Conservation (phyloP, 1,140 invertebrate species). For the Theocolax elegans region DNA sequence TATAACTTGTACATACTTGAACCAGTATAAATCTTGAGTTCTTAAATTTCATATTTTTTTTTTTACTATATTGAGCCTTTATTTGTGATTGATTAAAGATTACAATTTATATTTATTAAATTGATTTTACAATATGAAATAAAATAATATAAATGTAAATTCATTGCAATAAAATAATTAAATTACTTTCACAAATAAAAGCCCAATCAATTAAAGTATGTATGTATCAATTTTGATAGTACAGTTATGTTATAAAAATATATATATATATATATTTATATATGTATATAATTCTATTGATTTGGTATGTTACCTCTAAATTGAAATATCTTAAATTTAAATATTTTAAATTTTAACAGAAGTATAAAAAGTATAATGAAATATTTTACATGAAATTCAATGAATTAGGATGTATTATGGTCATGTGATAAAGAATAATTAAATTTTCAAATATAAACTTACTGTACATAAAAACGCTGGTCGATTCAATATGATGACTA, state of each 20-base stretch:
- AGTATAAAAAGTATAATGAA: too few relatives aligned
- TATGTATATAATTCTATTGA: neutral
- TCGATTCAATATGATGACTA: neutral
- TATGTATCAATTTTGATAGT: neutral
- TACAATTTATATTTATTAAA: neutral
- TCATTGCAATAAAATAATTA: neutral
- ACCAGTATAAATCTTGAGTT: too few relatives aligned
- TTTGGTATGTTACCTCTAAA: neutral
- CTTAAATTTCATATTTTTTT: too few relatives aligned
- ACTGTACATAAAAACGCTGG: neutral
- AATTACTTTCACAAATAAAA: slow-evolving; percentile 5
- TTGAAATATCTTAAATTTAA: neutral
- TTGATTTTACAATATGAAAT: neutral
- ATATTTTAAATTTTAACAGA: neutral
- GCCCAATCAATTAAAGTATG: neutral
- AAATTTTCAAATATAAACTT: slow-evolving; percentile 1
- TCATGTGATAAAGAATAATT: neutral
- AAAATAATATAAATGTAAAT: neutral
- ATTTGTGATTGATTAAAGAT: neutral
- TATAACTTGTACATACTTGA: neutral
- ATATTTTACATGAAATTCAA: neutral
- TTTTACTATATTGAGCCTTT: slow-evolving; percentile 6
- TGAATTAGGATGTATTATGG: neutral
- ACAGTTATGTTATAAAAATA: slow-evolving; percentile 36
- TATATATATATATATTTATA: too few relatives aligned